These are phyloP conservation scores for Amphipyra berbera DNA, from an alignment of 2,888 invertebrate genomes.

Conservation along the genomic window DNA sequence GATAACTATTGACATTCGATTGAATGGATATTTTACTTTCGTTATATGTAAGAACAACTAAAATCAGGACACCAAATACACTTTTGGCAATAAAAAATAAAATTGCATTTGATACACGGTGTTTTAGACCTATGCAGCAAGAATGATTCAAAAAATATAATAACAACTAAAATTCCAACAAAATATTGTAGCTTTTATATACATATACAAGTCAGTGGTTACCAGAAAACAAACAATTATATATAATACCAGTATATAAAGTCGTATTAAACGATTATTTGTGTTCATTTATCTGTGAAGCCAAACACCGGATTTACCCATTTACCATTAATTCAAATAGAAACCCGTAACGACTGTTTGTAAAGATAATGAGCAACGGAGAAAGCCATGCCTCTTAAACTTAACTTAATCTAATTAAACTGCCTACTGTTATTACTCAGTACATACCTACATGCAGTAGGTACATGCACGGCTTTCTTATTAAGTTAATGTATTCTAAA, in stretches of 20 bases:
- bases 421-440: slow-evolving; percentile 39
- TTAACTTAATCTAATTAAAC: slow-evolving; percentile 57
- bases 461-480: slow-evolving; percentile 12
- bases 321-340: slow-evolving; percentile 54
- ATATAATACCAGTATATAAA: neutral
- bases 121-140: too few species aligned
- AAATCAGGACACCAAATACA: neutral
- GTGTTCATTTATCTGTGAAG: slow-evolving; percentile 5
- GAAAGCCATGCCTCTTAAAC: slow-evolving; percentile 58
- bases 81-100: neutral
- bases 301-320: slow-evolving; percentile 17
- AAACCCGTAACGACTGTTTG: slow-evolving; percentile 51
- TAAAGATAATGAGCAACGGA: slow-evolving; percentile 61
- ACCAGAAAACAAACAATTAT: too few species aligned
- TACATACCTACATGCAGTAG: slow-evolving; percentile 13
- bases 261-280: slow-evolving; percentile 1
- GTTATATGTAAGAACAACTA: slow-evolving; percentile 6
- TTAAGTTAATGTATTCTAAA: slow-evolving; percentile 30
- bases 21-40: slow-evolving; percentile 22
- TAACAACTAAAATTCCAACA: too few species aligned
- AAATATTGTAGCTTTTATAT: too few species aligned
- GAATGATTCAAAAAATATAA: too few species aligned
- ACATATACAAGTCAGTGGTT: too few species aligned
- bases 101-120: too few species aligned
- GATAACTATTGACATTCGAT: slow-evolving; percentile 35